These are phyloP conservation scores for human (Homo sapiens) DNA, from an alignment of 2,113 vertebrate species.

Conservation along the genomic window DNA sequence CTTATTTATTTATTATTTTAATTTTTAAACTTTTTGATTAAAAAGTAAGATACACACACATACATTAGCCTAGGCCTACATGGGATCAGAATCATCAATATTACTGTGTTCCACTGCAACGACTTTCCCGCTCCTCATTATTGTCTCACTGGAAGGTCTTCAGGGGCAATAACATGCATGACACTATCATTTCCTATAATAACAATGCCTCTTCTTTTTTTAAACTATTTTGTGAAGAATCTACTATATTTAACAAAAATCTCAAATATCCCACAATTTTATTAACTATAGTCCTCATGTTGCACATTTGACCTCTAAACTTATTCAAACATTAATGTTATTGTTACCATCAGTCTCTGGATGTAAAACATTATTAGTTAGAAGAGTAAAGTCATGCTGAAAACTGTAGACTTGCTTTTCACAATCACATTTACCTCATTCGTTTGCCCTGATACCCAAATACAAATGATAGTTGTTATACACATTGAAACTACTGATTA, in stretches of 20 bases:
- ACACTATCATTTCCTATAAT: background rate
- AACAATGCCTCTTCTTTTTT: background rate
- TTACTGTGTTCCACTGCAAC: background rate
- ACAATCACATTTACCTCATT: background rate
- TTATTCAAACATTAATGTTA: background rate
- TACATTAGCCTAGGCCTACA: background rate
- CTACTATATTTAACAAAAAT: background rate
- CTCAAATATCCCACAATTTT: background rate
- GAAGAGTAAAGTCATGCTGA: background rate
- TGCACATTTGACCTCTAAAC: background rate
- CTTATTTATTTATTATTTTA: background rate
- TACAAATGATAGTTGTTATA: slow-evolving; percentile 18
- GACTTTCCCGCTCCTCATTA: too few relatives aligned
- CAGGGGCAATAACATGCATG: background rate
- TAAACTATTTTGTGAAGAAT: background rate
- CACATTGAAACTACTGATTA: slow-evolving; percentile 44
- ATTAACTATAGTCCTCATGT: background rate
- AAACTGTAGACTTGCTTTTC: background rate
- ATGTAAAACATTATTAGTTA: slow-evolving; percentile 27
- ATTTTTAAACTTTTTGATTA: background rate
- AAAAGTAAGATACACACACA: background rate
- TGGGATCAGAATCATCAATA: background rate
- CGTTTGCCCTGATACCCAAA: background rate
- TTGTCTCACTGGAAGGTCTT: background rate
- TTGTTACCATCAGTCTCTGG: background rate